Base-by-base conservation (phyloP, 2,113 vertebrate species). In the Cyanistes caeruleus region DNA sequence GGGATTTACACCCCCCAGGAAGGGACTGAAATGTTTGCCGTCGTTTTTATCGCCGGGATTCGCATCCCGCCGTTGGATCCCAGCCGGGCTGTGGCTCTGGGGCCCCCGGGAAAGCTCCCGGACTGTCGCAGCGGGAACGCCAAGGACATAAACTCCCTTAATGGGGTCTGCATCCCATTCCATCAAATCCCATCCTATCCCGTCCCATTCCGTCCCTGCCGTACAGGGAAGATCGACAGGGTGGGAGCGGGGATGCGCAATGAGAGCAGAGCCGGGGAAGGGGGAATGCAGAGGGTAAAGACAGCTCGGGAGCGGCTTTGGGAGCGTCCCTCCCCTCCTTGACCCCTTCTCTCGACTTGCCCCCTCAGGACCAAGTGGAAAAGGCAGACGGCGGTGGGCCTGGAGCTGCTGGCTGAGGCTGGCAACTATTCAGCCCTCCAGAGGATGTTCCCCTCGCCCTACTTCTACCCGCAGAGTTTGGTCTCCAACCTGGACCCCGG, bases 371-470 rank as follows among this genome's bases (percentile, higher is more conserved):
- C 99, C 80, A 99, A 99, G 96, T 99, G 99, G 99, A 99, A 99
- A 98, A 96, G 99, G 84, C 99, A 99, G 98, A 99, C 99, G 2
- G 99, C 99, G 31, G 99, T 99, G 90, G 99, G 99, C 70, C 97
- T 99, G 75, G 99, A 99, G 97, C 98, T 99, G 74, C 97, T 99
- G 97, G 99, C 99, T 9, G 99, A 99, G 90, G 99, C 99, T 2
- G 99, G 99, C 52, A 99, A 99, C 97, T 99, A 99, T 84, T 99
- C 99, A 0, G 99, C 99, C 44, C 98, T 99, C 7, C 99, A 99
- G 98, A 98, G 99, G 96, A 99, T 99, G 99, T 99, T 99, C 97
- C 99, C 99, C 60, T 99, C 99, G 79, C 99, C 99, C 74, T 99
- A 99, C 89, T 99, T 99, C 98, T 99, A 99, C 97, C 99, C 99